Percentiles rank a stretch among this genome's conserved stretches.
phyloP scores from a whole-genome alignment of 2,113 vertebrate species.

The Notothenia coriiceps region DNA sequence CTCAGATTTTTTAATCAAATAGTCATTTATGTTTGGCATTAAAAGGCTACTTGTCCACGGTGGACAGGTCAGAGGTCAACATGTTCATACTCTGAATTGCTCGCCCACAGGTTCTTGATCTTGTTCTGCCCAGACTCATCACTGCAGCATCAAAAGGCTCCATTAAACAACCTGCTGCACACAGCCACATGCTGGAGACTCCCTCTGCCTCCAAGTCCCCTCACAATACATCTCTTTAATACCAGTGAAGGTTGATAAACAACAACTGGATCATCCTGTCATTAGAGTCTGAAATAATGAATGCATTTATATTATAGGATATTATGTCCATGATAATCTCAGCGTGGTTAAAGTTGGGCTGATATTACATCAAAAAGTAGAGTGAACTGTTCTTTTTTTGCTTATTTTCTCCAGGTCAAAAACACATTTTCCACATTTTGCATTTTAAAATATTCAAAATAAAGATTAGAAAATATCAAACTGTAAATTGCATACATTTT shows the following conservation, averaged over 20 bases:
- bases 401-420: background rate
- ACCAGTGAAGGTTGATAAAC: background rate
- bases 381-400: background rate
- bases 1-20: background rate
- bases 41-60: conserved; percentile 54
- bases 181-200: conserved; percentile 15
- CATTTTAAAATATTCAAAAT: background rate
- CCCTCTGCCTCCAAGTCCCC: background rate
- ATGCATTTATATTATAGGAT: background rate
- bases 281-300: background rate
- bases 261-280: background rate
- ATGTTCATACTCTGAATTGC: conserved; percentile 90
- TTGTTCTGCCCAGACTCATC: conserved; percentile 79
- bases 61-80: conserved; percentile 89
- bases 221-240: background rate
- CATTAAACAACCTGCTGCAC: conserved; percentile 63
- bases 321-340: background rate
- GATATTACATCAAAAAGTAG: too few relatives aligned
- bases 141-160: conserved; percentile 80
- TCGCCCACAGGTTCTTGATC: conserved; percentile 86
- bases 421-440: background rate
- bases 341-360: background rate
- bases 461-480: background rate
- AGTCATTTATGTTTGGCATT: background rate
- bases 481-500: background rate